Conservation (phyloP, 2,113 vertebrate genomes). For the Cygnus buccinator region DNA sequence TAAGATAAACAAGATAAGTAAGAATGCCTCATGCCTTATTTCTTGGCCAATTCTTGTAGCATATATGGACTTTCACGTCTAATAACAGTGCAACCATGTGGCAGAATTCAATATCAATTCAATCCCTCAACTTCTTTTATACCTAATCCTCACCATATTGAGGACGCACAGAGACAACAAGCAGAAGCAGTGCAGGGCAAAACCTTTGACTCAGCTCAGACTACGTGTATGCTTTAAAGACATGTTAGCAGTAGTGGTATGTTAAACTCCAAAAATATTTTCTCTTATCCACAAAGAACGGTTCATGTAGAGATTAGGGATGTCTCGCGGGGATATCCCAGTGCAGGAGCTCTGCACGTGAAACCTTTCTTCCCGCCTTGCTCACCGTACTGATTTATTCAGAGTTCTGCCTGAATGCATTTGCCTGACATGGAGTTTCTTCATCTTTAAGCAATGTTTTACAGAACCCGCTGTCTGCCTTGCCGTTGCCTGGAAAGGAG, state of each 20-base stretch:
- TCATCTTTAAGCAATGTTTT: slow-evolving; percentile 1
- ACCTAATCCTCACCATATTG: neutral
- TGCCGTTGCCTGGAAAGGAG: neutral
- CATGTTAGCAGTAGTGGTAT: neutral
- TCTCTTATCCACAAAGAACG: neutral
- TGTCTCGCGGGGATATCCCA: neutral
- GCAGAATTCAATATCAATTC: neutral
- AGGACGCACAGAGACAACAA: neutral
- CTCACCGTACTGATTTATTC: neutral
- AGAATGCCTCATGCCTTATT: neutral
- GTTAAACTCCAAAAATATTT: neutral
- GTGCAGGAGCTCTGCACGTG: neutral
- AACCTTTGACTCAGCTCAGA: neutral
- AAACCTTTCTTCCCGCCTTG: neutral
- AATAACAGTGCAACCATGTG: neutral
- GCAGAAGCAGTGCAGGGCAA: neutral
- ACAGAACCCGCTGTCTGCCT: neutral
- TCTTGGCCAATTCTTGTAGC: neutral
- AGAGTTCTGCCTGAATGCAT: neutral
- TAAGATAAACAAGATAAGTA: too few relatives aligned
- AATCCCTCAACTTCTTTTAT: neutral
- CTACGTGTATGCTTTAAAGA: neutral
- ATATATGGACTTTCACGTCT: neutral
- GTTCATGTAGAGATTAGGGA: neutral
- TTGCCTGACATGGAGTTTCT: neutral